phyloP scores from a whole-genome alignment of 2,888 invertebrate genomes.

The Acanthosepion pharaonis region DNA sequence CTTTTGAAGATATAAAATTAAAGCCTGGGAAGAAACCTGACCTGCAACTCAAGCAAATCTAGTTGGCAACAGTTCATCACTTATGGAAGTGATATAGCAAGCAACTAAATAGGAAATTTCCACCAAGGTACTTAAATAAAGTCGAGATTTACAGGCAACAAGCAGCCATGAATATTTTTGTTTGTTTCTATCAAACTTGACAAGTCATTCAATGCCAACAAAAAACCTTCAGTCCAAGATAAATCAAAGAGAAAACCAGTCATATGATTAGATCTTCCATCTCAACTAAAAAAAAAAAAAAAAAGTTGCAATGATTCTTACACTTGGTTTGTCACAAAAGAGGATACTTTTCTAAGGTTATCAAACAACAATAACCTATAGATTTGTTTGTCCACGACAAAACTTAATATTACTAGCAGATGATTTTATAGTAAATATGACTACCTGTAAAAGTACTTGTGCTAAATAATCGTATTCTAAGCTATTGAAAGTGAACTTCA shows the following conservation, averaged over 20 bases:
- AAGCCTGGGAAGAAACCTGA: neutral
- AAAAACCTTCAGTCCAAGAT: neutral
- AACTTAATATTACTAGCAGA: no score
- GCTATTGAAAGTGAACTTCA: no score
- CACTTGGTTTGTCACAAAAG: no score
- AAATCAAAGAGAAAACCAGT: neutral
- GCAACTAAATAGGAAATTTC: neutral
- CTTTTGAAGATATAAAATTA: neutral
- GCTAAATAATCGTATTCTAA: no score
- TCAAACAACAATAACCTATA: no score
- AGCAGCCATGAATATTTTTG: neutral
- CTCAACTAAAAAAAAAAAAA: neutral
- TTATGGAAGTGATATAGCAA: neutral
- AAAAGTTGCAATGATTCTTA: no score
- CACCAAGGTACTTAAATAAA: neutral
- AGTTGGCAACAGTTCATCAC: constrained; percentile 6
- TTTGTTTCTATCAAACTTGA: neutral
- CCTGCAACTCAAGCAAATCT: neutral
- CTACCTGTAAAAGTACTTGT: no score
- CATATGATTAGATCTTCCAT: neutral
- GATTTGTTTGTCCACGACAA: no score
- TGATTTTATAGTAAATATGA: no score
- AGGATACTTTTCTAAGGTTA: no score
- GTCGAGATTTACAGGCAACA: neutral
- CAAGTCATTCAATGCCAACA: neutral